phyloP scores from a whole-genome alignment of 2,113 vertebrate species.

The Okapia johnstoni region DNA sequence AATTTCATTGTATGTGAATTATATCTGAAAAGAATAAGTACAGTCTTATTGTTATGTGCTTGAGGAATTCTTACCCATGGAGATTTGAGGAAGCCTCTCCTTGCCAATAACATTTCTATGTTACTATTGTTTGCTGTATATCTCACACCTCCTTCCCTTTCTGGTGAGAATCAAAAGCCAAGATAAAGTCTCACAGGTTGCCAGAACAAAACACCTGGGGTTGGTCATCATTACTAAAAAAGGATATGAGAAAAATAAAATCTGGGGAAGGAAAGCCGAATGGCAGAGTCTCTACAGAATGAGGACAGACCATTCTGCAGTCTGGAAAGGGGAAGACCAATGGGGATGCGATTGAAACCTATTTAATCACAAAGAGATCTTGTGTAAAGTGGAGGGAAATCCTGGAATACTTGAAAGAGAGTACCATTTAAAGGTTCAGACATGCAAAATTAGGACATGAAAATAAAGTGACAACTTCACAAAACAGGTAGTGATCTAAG shows the following conservation, averaged over 20 bases:
- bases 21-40: background rate
- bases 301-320: background rate
- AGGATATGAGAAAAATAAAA: background rate
- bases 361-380: background rate
- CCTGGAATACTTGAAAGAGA: background rate
- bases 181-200: background rate
- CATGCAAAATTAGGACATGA: background rate
- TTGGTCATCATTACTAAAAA: background rate
- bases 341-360: background rate
- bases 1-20: background rate
- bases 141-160: background rate
- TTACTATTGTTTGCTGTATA: background rate
- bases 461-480: background rate
- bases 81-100: background rate
- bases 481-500: background rate
- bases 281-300: background rate
- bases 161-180: background rate
- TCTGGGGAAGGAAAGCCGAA: background rate
- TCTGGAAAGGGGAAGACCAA: background rate
- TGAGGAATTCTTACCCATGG: background rate
- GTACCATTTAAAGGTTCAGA: background rate
- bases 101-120: background rate
- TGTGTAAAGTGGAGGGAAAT: background rate
- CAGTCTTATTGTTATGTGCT: background rate
- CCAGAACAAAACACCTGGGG: background rate